A percentile compares a stretch with the other conserved stretches of the same genome.
These are phyloP conservation scores for Akabosia matsudoensis DNA, from an alignment of 1,140 invertebrate species.

Conservation along the genomic window DNA sequence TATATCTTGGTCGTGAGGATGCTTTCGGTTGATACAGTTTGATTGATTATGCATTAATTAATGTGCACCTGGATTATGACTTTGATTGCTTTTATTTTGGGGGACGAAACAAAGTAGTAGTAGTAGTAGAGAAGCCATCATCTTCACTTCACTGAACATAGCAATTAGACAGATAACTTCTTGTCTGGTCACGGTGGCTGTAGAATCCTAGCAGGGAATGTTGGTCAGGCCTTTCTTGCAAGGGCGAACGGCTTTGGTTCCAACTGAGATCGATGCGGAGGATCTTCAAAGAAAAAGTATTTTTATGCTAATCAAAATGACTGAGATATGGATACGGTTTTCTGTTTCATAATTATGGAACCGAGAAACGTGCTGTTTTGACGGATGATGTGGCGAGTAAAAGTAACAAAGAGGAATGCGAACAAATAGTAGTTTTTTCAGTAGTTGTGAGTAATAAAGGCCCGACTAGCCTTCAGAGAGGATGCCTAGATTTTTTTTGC, in stretches of 20 bases:
- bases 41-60: not conserved
- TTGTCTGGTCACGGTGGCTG: slow-evolving; percentile 6
- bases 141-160: not conserved
- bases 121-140: not conserved
- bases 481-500: no score
- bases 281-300: no score
- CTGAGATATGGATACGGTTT: not conserved
- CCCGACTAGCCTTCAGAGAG: no score
- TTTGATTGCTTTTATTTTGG: not conserved
- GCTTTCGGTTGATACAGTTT: no score
- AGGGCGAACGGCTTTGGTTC: not conserved
- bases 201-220: no score
- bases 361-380: not conserved
- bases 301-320: not conserved
- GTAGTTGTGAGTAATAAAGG: not conserved
- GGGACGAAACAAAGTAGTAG: no score
- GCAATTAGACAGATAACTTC: not conserved
- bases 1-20: not conserved
- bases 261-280: not conserved
- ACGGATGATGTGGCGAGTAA: not conserved
- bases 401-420: not conserved
- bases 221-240: not conserved
- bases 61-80: not conserved
- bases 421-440: not conserved
- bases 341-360: not conserved